These are phyloP conservation scores for Rhorus exstirpatorius DNA, from an alignment of 2,888 invertebrate genomes.

Conservation along the genomic window DNA sequence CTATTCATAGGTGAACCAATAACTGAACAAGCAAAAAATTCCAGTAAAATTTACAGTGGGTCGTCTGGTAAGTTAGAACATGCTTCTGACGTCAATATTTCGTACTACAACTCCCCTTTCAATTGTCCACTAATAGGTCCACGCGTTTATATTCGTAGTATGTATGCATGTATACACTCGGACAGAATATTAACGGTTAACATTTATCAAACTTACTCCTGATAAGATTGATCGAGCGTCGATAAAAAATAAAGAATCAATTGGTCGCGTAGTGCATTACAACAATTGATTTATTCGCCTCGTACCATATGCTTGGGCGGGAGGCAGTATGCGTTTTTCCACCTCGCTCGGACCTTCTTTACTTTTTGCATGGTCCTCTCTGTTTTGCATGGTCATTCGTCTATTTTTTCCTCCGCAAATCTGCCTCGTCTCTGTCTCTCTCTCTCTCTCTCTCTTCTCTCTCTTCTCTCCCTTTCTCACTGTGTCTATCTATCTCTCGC, in stretches of 20 bases:
- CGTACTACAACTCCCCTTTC: not conserved
- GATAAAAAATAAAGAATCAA: not conserved
- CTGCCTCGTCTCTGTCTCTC: slow-evolving; percentile 36
- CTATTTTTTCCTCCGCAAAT: slow-evolving; percentile 27
- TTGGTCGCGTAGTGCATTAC: too few relatives aligned
- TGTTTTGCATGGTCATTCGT: slow-evolving; percentile 15
- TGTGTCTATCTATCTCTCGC: slow-evolving; percentile 34
- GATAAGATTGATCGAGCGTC: not conserved
- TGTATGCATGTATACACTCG: too few relatives aligned
- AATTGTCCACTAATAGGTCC: not conserved
- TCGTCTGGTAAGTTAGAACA: not conserved
- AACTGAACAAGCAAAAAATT: not conserved
- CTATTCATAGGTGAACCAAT: slow-evolving; percentile 10
- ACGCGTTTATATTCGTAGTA: not conserved
- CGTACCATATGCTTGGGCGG: too few relatives aligned
- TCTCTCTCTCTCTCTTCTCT: slow-evolving; percentile 26
- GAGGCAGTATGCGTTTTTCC: too few relatives aligned
- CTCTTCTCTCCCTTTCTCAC: slow-evolving; percentile 46
- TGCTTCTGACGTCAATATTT: too few relatives aligned
- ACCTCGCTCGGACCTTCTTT: not conserved
- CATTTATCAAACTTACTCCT: not conserved
- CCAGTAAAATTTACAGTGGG: slow-evolving; percentile 6
- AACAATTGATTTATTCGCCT: not conserved
- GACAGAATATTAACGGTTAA: not conserved
- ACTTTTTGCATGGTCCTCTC: slow-evolving; percentile 40